Base-by-base conservation (phyloP, 2,113 vertebrate species). In the Sphaerodactylus townsendi region DNA sequence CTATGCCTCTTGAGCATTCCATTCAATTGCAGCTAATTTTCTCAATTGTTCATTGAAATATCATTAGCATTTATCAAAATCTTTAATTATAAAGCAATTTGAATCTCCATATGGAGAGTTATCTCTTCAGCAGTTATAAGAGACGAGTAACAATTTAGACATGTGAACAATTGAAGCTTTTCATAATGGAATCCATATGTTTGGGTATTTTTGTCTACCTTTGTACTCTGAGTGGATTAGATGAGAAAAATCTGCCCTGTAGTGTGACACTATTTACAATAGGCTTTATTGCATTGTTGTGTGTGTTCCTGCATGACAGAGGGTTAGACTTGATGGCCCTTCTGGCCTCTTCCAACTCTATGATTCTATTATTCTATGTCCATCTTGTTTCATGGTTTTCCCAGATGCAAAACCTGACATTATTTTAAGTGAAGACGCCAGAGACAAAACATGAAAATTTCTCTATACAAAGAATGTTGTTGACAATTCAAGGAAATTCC, bases 51-150 rank as follows among this genome's bases (percentile, higher is more conserved):
- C 25, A 72, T 71, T 73, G 21, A 91, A 71, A 92, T 78, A n/a
- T 1, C 1, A 85, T 73, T 80, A 80, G 64, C 76, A 85, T 85
- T 88, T 5, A 88, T 78, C 0, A 87, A 88, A 87, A 87, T 71
- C 37, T 78, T 87, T 80, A 46, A 50, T 70, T 86, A 79, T 46
- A 10, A 44, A 10, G 59, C 3, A 39, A 23, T 72, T 83, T 88
- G 1, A 2, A 59, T 85, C 44, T 39, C n/a, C 15, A 5, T 71
- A 37, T 53, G 2, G 0, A 0, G n/a, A 41, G 74, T 85, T 90
- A 65, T 76, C 10, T 74, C 9, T 78, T 89, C 35, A 77, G 6
- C 2, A 79, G 30, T 81, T 77, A 70, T 37, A 77, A 90, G 75
- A 28, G 1, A 37, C 41, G 0, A 10, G 5, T 37, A 13, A 79